Base-by-base conservation (phyloP, 2,113 vertebrate species). In the Chrysochloris asiatica region DNA sequence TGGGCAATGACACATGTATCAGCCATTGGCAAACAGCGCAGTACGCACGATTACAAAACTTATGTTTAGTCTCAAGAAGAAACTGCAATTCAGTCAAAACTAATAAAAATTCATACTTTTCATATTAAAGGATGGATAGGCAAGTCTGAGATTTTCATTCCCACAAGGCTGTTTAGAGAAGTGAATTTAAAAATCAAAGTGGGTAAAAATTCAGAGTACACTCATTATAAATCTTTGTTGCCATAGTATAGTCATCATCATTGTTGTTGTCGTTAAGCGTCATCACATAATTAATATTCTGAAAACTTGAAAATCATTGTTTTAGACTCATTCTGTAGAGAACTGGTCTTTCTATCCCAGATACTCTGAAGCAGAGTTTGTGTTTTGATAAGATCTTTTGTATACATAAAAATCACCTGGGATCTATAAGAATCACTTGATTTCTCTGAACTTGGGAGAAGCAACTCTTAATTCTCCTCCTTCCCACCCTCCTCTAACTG, bases 41-140 rank as follows among this genome's bases (percentile, higher is more conserved):
- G 78, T 82, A 89, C 24, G 36, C 88, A 90, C 71, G 36, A 82
- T 95, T 75, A 83, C 4, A 2, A 95, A 97, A 96, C 47, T 77
- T 61, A 22, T 91, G 96, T 86, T 97, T 97, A 96, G 95, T 96
- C 96, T 96, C 94, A 89, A 88, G 95, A 96, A 88, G 94, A 97
- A 96, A 96, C 52, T 86, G 47, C 43, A 69, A 90, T 78, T 79
- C 94, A 96, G 93, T 96, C 94, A 96, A 96, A 96, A 93, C 89
- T 83, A 95, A 95, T 93, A 96, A 94, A 95, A 95, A 96, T 80
- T 92, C 92, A 94, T 93, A 93, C 69, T 96, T 95, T 92, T 95
- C 91, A 88, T 89, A 94, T 86, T 89, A 93, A 93, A 52, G 84
- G 76, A 89, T 83, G 38, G 89, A 86, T 69, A 80, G 22, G 73